Percentiles rank a stretch among this genome's conserved stretches.
Evolutionary conservation across 2,888 invertebrate genomes (phyloP).

Genomic region (Crematogaster levior): DNA sequence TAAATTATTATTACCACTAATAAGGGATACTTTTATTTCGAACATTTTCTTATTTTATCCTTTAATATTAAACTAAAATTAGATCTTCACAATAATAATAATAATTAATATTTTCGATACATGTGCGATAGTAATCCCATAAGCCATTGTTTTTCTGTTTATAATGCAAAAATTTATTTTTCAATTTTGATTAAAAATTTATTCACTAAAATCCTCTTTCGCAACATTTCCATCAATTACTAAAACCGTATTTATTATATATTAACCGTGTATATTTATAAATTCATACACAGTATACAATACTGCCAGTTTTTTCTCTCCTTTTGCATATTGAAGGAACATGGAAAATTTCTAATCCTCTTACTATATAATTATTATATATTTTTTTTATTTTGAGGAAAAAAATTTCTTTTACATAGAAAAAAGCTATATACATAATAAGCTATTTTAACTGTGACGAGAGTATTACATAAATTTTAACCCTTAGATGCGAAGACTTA

Average conservation of each 20-base stretch:
- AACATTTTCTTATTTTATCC: no score
- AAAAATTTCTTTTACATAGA: no score
- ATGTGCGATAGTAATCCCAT: conserved; percentile 11
- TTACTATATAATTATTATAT: background rate
- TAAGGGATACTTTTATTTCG: no score
- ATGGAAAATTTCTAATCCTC: background rate
- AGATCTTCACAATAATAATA: no score
- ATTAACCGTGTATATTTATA: no score
- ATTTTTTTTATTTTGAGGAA: no score
- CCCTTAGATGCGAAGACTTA: background rate
- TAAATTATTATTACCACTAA: no score
- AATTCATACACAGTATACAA: background rate
- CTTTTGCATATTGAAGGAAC: background rate
- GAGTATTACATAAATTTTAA: conserved; percentile 12
- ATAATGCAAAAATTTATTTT: conserved; percentile 22
- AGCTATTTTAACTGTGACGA: background rate
- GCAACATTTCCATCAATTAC: conserved; percentile 39
- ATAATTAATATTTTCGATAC: conserved; percentile 36
- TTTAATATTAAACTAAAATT: no score
- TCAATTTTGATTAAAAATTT: conserved; percentile 28
- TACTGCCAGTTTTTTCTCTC: background rate
- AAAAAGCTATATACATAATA: background rate
- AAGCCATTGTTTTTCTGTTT: conserved; percentile 18
- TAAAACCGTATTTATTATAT: conserved; percentile 1
- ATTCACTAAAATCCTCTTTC: conserved; percentile 35